Conservation (phyloP, 1,140 invertebrate species). For the Trachymyrmex septentrionalis region DNA sequence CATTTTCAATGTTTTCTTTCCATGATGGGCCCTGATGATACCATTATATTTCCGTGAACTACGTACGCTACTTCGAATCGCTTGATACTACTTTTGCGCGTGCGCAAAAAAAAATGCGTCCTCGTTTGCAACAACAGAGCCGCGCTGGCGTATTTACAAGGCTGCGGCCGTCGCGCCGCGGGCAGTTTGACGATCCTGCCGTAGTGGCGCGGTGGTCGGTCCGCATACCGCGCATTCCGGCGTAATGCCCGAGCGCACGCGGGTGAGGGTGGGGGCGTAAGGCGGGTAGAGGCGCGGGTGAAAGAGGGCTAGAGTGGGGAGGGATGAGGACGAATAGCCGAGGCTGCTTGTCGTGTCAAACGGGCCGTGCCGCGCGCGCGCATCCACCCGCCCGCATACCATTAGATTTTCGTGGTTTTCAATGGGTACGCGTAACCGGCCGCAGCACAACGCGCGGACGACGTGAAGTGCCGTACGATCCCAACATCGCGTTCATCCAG, state of each 20-base stretch:
- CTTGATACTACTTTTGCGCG: neutral
- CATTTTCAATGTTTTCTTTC: neutral
- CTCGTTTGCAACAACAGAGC: neutral
- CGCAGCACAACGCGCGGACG: constrained; percentile 46
- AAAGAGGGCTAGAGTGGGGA: constrained; percentile 19
- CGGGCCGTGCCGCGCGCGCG: constrained; percentile 78
- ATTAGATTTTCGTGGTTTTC: constrained; percentile 82
- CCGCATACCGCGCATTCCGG: constrained; percentile 83
- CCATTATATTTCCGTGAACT: neutral
- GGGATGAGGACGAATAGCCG: constrained; percentile 57
- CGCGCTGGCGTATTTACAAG: constrained; percentile 50
- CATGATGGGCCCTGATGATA: neutral
- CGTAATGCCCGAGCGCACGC: constrained; percentile 75
- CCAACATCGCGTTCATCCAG: constrained; percentile 42
- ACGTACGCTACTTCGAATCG: neutral
- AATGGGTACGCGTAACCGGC: constrained; percentile 78
- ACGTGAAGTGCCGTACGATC: constrained; percentile 46
- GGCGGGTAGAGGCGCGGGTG: constrained; percentile 44
- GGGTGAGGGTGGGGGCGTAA: constrained; percentile 35
- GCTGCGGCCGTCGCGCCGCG: constrained; percentile 2
- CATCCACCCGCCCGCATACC: constrained; percentile 83
- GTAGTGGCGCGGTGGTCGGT: constrained; percentile 72
- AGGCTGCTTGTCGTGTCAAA: constrained; percentile 82
- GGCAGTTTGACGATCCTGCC: constrained; percentile 79
- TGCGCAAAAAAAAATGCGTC: neutral